These are phyloP conservation scores for Spinus pinus DNA, from an alignment of 2,797 vertebrate genomes.

Conservation along the genomic window DNA sequence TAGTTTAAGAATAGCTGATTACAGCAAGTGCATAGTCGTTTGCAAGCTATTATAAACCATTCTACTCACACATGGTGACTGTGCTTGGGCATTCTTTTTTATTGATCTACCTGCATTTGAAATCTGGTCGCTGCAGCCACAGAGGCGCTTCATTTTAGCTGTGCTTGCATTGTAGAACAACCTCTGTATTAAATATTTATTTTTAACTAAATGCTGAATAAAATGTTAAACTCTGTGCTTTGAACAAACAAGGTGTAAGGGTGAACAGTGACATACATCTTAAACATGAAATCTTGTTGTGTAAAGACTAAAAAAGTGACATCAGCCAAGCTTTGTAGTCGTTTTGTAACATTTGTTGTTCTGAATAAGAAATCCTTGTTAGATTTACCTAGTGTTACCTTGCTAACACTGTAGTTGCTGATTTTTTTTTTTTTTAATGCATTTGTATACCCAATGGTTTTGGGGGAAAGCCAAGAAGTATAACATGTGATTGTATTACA, in stretches of 20 bases:
- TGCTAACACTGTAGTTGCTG: neutral
- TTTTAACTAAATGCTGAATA: constrained; percentile 81
- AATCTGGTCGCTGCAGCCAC: constrained; percentile 89
- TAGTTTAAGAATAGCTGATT: constrained; percentile 89
- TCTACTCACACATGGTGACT: constrained; percentile 75
- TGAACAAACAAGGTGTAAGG: constrained; percentile 50
- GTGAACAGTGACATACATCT: constrained; percentile 50
- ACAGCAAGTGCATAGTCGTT: constrained; percentile 75
- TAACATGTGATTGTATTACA: neutral
- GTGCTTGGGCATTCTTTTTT: constrained; percentile 63
- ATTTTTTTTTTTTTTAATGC: neutral
- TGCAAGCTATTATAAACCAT: constrained; percentile 79
- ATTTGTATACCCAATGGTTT: neutral
- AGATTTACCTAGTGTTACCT: constrained; percentile 7
- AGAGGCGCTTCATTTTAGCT: constrained; percentile 90
- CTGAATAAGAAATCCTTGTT: neutral
- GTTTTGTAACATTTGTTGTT: neutral
- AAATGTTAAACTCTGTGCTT: constrained; percentile 74
- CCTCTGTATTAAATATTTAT: constrained; percentile 88
- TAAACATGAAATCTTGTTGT: constrained; percentile 23
- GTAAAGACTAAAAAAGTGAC: neutral
- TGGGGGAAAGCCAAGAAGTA: neutral
- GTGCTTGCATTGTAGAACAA: constrained; percentile 81
- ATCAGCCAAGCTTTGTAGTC: neutral
- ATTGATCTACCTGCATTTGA: constrained; percentile 90